Evolutionary conservation across 2,888 invertebrate species (phyloP).

Genomic region (Dynastes maya): DNA sequence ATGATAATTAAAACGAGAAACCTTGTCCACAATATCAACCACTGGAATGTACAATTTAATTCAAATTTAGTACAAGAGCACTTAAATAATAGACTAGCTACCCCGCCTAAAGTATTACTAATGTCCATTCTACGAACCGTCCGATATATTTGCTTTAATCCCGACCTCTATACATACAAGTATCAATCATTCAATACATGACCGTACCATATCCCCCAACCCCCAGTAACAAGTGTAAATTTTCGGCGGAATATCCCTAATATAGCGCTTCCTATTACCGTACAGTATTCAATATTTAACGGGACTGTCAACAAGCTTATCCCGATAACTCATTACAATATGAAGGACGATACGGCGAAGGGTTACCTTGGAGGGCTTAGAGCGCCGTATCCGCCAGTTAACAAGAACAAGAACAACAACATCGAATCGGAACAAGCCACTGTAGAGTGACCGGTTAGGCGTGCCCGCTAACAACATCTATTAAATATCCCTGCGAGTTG

Average conservation of each 20-base stretch:
- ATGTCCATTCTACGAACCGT: conserved; percentile 1
- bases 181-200: conserved; percentile 28
- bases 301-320: conserved; percentile 35
- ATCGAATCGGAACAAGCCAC: neutral
- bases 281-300: conserved; percentile 26
- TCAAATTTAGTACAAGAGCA: neutral
- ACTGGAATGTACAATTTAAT: neutral
- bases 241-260: conserved; percentile 1
- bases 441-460: neutral
- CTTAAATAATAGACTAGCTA: neutral
- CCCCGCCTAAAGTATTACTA: neutral
- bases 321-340: conserved; percentile 27
- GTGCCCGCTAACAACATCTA: conserved; percentile 9
- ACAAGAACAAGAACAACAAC: conserved; percentile 29
- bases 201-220: neutral
- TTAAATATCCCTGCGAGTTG: conserved; percentile 14
- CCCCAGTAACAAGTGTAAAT: conserved; percentile 8
- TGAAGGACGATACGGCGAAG: conserved; percentile 10
- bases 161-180: conserved; percentile 7
- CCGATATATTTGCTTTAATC: conserved; percentile 8
- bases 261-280: conserved; percentile 19
- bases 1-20: too few species aligned
- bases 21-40: neutral
- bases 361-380: neutral
- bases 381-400: neutral